These are phyloP conservation scores for Tragelaphus strepsiceros DNA, from an alignment of 2,113 vertebrate genomes.

Conservation along the genomic window DNA sequence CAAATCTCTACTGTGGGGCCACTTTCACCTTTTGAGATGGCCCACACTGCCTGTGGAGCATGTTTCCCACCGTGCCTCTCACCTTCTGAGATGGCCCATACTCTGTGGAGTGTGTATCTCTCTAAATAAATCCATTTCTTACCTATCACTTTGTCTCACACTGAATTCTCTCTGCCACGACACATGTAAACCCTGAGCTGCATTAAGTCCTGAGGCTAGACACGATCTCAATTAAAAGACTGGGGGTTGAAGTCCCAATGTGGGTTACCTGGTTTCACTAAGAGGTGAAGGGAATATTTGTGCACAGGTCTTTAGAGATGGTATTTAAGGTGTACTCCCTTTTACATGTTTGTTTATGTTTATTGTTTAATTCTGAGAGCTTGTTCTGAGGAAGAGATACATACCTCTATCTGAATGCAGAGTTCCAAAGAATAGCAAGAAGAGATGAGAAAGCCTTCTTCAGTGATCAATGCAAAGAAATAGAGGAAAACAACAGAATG, in stretches of 20 bases:
- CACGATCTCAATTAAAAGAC: neutral
- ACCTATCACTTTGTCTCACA: neutral
- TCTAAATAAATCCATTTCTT: neutral
- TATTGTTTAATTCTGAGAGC: neutral
- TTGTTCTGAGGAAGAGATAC: neutral
- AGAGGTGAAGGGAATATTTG: neutral
- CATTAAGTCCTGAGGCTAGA: neutral
- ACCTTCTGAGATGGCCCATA: neutral
- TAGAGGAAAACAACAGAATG: no score
- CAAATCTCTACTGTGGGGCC: rapidly evolving
- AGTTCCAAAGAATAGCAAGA: no score
- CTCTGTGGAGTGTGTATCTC: neutral
- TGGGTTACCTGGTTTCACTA: neutral
- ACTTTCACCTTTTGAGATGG: neutral
- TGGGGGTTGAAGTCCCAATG: neutral
- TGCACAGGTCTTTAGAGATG: neutral
- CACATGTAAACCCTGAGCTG: neutral
- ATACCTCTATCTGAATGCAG: neutral
- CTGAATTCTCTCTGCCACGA: neutral
- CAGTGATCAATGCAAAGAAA: no score
- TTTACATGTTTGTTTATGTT: neutral
- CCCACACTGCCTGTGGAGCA: neutral
- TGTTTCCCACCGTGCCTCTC: neutral
- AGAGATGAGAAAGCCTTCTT: no score
- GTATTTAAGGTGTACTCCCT: neutral